Evolutionary conservation across 2,797 vertebrate species (phyloP).

Genomic region (Moxostoma hubbsi): DNA sequence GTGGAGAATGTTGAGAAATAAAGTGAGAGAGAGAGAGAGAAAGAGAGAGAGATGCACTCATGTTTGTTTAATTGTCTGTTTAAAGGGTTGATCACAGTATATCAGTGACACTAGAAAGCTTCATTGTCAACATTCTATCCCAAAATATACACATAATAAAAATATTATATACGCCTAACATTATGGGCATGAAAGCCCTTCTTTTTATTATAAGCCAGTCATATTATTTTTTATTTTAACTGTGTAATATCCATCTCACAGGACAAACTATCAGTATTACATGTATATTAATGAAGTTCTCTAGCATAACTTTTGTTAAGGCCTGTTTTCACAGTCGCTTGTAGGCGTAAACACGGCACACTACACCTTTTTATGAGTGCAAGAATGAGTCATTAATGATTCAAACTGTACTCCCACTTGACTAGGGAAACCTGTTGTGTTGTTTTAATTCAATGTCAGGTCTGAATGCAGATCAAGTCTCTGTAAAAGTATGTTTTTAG

Average conservation of each 20-base stretch:
- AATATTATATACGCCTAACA: no score
- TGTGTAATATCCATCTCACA: not conserved
- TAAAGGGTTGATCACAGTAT: no score
- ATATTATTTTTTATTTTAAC: no score
- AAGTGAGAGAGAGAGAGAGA: no score
- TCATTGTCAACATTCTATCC: no score
- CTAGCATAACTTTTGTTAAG: not conserved
- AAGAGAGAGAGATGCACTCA: no score
- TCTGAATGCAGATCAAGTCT: conserved; percentile 3
- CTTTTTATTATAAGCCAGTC: no score
- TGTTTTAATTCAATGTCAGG: conserved; percentile 5
- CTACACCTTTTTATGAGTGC: conserved; percentile 7
- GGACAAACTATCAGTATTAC: not conserved
- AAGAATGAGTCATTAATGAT: conserved; percentile 39
- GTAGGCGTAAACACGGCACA: not conserved
- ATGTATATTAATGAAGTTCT: not conserved
- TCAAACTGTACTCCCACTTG: conserved; percentile 12
- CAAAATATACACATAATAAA: no score
- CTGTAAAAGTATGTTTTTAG: conserved; percentile 17
- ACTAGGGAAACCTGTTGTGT: conserved; percentile 8
- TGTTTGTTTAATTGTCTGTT: no score
- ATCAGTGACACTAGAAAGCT: no score
- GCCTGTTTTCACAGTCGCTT: not conserved
- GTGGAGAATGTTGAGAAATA: no score
- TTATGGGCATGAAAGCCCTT: no score